Base-by-base conservation (phyloP, 2,888 invertebrate species). In the Brachylomia viminalis region DNA sequence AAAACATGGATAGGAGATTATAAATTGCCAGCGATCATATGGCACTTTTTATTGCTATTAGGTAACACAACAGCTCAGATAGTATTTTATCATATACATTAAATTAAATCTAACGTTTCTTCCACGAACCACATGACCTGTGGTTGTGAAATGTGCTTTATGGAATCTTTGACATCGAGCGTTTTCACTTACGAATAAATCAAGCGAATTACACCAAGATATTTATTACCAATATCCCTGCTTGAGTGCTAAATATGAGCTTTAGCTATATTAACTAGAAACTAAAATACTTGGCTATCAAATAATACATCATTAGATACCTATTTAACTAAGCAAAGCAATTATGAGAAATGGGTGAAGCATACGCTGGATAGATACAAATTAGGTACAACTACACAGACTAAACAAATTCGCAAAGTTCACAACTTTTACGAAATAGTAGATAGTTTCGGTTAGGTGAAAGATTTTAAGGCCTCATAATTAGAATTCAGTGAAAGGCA, bases 51-150 rank as follows among this genome's bases (percentile, higher is more conserved):
- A 84, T 81, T 66, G 65, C 72, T 64, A 15, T 67, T 49, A 42
- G 52, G 45, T 77, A 81, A 81, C 81, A 81, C 69, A 83, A 79
- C 66, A 30, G 20, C 62, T 80, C 23, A 65, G 74, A 72, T 77
- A 81, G n/a, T n/a, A n/a, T n/a, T 84, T 81, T 75, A 81, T 83
- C 83, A 66, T 77, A 75, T 72, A 70, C 62, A 77, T 81, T 77
- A 77, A 72, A 81, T 84, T 70, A 72, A 83, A 77, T 83, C 61
- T 81, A 62, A 52, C 58, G 69, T 66, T 56, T 80, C 80, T 80
- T 80, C 77, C 33, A 72, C 71, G 80, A 74, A 77, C 38, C 47
- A 42, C 30, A 61, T 77, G 78, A 84, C 74, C 69, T 69, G 74
- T 61, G 71, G 56, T 83, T 84, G 74, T 70, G 83, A 81, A 81